phyloP scores from a whole-genome alignment of 2,797 vertebrate genomes.

The Halcyon leucocephala region DNA sequence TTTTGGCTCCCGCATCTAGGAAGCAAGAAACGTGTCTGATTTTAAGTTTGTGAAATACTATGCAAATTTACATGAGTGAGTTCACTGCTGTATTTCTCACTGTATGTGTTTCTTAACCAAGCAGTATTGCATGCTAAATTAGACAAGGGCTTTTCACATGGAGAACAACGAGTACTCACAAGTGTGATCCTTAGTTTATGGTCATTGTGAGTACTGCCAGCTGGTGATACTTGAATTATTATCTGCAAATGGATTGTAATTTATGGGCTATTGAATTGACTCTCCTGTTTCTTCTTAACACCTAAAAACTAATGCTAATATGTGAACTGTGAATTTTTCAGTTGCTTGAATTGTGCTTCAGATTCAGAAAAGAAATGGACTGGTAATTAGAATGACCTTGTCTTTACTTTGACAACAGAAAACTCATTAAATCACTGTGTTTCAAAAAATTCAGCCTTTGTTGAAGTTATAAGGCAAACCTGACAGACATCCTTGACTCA shows the following conservation, averaged over 20 bases:
- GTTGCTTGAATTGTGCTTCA: background rate
- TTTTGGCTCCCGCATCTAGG: too few relatives aligned
- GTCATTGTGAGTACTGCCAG: background rate
- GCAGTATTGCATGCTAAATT: background rate
- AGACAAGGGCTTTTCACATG: background rate
- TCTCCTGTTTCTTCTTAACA: background rate
- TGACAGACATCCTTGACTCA: constrained; percentile 28
- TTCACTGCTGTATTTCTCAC: background rate
- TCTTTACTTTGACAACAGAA: background rate
- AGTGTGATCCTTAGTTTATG: background rate
- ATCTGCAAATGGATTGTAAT: background rate
- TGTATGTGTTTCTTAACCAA: background rate
- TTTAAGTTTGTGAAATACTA: background rate
- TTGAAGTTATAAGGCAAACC: background rate
- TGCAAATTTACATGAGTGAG: background rate
- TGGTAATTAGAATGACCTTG: background rate
- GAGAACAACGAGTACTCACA: background rate
- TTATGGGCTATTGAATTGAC: background rate
- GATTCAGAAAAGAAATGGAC: constrained; percentile 8
- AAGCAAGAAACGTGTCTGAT: background rate
- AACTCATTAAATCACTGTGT: background rate
- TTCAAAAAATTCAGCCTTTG: background rate
- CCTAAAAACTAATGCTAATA: background rate
- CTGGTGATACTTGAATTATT: background rate
- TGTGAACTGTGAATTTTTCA: background rate